phyloP scores from a whole-genome alignment of 2,888 invertebrate species.

The Pegoplata infirma region DNA sequence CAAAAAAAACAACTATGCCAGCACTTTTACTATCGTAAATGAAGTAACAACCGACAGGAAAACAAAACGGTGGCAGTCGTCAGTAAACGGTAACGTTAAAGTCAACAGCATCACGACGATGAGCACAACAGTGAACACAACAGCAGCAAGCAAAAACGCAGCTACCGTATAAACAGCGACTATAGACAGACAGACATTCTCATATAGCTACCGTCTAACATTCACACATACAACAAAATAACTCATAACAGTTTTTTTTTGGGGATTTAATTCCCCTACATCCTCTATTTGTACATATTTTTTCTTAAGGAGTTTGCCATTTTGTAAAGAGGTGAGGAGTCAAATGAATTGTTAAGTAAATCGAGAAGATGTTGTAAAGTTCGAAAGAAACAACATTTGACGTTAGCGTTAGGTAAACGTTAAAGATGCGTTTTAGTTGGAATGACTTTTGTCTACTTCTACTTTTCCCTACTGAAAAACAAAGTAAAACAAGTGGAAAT shows the following conservation, averaged over 20 bases:
- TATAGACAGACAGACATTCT: no score
- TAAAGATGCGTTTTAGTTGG: no score
- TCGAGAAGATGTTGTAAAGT: conserved; percentile 6
- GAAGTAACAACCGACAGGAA: conserved; percentile 38
- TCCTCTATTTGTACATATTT: no score
- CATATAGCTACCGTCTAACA: not conserved
- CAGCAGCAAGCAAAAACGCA: not conserved
- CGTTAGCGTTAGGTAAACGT: no score
- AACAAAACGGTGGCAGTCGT: conserved; percentile 46
- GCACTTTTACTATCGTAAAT: conserved; percentile 62
- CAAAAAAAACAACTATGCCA: conserved; percentile 27
- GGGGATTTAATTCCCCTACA: not conserved
- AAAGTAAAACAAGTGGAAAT: conserved; percentile 40
- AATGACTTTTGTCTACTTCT: no score
- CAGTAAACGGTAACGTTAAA: conserved; percentile 39
- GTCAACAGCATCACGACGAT: not conserved
- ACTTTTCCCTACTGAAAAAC: not conserved
- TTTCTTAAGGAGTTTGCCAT: no score
- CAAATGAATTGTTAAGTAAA: not conserved
- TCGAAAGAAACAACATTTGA: not conserved
- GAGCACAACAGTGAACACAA: not conserved
- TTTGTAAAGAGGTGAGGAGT: not conserved
- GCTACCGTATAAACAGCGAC: not conserved
- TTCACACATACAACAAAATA: no score
- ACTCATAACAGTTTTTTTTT: no score